Evolutionary conservation across 2,113 vertebrate genomes (phyloP).

Genomic region (Kryptolebias marmoratus): DNA sequence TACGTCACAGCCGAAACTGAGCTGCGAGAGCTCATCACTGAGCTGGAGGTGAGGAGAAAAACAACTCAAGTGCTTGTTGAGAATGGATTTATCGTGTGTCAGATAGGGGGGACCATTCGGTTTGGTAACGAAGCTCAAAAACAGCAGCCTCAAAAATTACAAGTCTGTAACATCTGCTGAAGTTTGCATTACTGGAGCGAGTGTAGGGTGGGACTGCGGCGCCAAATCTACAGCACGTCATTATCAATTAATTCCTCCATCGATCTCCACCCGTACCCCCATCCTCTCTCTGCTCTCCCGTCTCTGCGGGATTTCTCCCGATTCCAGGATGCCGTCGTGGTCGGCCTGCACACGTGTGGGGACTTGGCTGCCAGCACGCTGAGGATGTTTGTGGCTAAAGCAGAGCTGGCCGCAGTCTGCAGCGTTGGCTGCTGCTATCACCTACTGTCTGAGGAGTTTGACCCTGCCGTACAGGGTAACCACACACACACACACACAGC

Average conservation of each 20-base stretch:
- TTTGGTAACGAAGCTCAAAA: conserved; percentile 8
- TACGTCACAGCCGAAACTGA: conserved; percentile 92
- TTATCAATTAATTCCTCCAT: conserved; percentile 49
- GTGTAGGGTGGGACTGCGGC: conserved; percentile 2
- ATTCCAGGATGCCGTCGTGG: conserved; percentile 89
- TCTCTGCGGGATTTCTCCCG: conserved; percentile 11
- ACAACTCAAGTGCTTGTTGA: conserved; percentile 1
- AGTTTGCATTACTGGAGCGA: conserved; percentile 33
- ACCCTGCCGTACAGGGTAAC: conserved; percentile 82
- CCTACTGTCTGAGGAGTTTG: conserved; percentile 93
- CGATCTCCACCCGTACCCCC: conserved; percentile 19
- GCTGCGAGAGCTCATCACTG: conserved; percentile 86
- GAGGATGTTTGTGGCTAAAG: conserved; percentile 88
- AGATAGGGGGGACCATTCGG: neutral
- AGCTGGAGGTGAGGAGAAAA: conserved; percentile 86
- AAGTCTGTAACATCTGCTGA: conserved; percentile 45
- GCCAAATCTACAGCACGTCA: conserved; percentile 46
- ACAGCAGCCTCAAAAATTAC: conserved; percentile 48
- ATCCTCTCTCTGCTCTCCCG: neutral
- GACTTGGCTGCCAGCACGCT: conserved; percentile 88
- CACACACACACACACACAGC: neutral
- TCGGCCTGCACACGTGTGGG: conserved; percentile 96
- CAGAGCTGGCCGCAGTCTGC: conserved; percentile 90
- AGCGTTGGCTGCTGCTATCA: conserved; percentile 98
- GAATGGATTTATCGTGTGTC: conserved; percentile 18